Evolutionary conservation across 2,888 invertebrate species (phyloP), one percentile per base, ranked within the genome.

Genomic region (Plusia festucae): DNA sequence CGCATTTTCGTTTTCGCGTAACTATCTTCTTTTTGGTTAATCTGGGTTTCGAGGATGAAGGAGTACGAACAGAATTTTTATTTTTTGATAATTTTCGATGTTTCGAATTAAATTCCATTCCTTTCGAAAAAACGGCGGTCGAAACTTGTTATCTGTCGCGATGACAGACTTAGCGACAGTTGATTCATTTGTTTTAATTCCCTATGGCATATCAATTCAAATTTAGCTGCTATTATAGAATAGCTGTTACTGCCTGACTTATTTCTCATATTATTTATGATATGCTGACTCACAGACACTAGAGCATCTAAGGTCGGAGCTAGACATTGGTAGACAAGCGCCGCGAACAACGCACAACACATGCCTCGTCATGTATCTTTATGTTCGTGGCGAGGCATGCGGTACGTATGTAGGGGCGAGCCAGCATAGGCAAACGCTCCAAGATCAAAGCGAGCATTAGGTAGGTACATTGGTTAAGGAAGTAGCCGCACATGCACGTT

Each of bases 61-160:
- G 87, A 85, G 88, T 90, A 93, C 94, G 94, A 90, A 91, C 88
- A 86, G 92, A 94, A 93, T 93, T 94, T 94, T 94, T 95, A 87
- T 88, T 92, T 94, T 94, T 95, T 87, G 91, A 91, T 91, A 94
- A 93, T 95, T 94, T 95, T 91, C 94, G 90, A 88, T 93, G 94
- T 94, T 94, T 95, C 93, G 94, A 90, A 93, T 93, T 94, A 90
- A 93, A 94, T 94, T 95, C 95, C 95, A 95, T 95, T 89, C 93
- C 94, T 94, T 94, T 92, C 88, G 93, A 93, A 94, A 94, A 93
- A 93, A 92, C 92, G 92, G 93, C 91, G 93, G 93, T 94, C 93
- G 91, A 94, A 94, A 93, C 90, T 93, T 92, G 90, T 89, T 90
- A 90, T 89, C 90, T 93, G 93, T 94, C 93, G 88, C 87, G 90